phyloP scores from a whole-genome alignment of 2,113 vertebrate genomes.

The Ophiodon elongatus region DNA sequence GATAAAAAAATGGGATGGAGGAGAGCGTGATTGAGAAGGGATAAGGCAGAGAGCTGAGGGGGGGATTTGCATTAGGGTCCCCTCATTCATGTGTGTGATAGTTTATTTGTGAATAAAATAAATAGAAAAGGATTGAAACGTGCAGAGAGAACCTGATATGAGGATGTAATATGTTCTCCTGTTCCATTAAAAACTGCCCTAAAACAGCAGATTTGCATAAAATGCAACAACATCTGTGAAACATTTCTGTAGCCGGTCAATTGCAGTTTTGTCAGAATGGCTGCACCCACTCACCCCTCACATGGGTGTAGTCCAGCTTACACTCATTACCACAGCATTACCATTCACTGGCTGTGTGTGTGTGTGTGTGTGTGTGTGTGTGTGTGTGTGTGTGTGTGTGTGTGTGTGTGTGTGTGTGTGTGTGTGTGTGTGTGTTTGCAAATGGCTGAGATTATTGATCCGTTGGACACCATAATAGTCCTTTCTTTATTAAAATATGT shows the following conservation, averaged over 20 bases:
- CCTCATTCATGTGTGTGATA: neutral
- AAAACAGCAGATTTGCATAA: neutral
- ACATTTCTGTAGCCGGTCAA: neutral
- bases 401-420: neutral
- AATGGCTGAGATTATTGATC: constrained; percentile 30
- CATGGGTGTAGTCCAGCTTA: constrained; percentile 70
- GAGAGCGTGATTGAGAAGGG: constrained; percentile 14
- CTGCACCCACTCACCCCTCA: constrained; percentile 69
- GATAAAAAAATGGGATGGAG: constrained; percentile 43
- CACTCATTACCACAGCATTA: constrained; percentile 71
- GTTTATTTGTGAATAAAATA: constrained; percentile 7
- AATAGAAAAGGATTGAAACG: neutral
- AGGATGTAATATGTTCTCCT: neutral
- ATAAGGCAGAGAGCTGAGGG: constrained; percentile 14
- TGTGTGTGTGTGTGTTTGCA: neutral
- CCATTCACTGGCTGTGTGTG: constrained; percentile 45
- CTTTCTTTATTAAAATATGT: neutral
- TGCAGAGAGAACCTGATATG: neutral
- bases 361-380: neutral
- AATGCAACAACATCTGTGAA: neutral
- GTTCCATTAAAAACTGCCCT: neutral
- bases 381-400: neutral
- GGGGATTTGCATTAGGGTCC: neutral
- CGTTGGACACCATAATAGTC: neutral
- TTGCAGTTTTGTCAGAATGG: constrained; percentile 35